Evolutionary conservation across 1,140 invertebrate species (phyloP), one percentile per base, ranked within the genome.

Genomic region (Gryon sp.): DNA sequence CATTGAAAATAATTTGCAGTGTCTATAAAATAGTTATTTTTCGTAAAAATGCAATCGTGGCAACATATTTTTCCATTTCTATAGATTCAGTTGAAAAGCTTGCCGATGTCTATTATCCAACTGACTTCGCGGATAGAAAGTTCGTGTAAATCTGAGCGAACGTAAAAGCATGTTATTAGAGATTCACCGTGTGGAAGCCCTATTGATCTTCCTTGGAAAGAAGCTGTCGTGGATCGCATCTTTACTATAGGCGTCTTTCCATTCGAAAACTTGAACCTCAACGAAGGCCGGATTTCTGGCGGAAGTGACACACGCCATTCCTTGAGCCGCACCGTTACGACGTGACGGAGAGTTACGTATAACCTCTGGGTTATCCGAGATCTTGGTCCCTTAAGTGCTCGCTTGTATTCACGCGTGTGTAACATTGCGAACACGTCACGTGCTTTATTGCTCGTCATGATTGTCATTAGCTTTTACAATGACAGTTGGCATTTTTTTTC

Each of bases 121-220:
- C 32, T 53, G 57, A 65, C 57, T 63, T 68, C 30, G 11, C 22
- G 45, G 52, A 45, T 60, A 40, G 59, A 48, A 69, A 70, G 53
- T 55, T 66, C 16, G 59, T 41, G 66, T 60, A 66, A 70, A 70
- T 70, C 52, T 66, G 14, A 45, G 46, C 38, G 41, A 48, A 63
- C 74, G 65, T 60, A 48, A 70, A 76, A 66, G 60, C 59, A 46
- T 52, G 66, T 70, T 63, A 70, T 76, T 70, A 70, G 66, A 70
- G 74, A 76, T 70, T 65, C 65, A 70, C 52, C 66, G 46, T 66
- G 74, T 70, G 66, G 38, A 70, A 66, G 45, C 38, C 74, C 74
- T 72, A 77, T 77, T 77, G 74, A 77, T 77, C 74, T 77, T 63
- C 20, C 50, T 66, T 40, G 74, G 74, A 60, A 76, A 76, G 62